A percentile compares a stretch with the other conserved stretches of the same genome.
Evolutionary conservation across 2,888 invertebrate species (phyloP).

Genomic region (Cataglyphis rosenhaueri): DNA sequence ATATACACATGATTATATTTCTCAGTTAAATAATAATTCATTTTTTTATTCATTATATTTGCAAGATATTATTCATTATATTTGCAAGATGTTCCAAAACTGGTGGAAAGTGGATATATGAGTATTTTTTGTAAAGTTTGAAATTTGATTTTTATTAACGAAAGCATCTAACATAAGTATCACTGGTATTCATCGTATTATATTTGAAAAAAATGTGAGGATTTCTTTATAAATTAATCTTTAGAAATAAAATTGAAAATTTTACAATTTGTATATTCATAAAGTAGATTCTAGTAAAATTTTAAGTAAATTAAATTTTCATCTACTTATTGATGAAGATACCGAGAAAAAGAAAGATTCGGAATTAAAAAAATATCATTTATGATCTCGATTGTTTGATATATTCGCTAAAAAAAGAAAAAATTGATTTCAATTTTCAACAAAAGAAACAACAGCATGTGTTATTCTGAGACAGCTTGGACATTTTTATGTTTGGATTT

Average conservation of each 20-base stretch:
- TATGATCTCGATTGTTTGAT: background rate
- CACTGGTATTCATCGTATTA: background rate
- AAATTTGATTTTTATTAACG: background rate
- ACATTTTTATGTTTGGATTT: background rate
- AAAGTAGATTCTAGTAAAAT: background rate
- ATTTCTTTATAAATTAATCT: background rate
- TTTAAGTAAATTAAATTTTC: background rate
- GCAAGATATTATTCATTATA: background rate
- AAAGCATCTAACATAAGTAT: background rate
- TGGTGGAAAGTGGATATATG: background rate
- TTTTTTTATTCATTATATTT: background rate
- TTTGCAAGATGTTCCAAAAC: conserved; percentile 12
- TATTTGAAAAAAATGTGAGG: background rate
- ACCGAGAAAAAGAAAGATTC: background rate
- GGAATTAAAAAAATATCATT: background rate
- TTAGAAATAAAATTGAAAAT: background rate
- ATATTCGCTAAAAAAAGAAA: background rate
- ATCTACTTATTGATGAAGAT: background rate
- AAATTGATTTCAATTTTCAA: conserved; percentile 8
- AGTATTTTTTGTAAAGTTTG: background rate
- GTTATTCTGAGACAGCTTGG: background rate
- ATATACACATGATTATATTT: conserved; percentile 10
- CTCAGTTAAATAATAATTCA: background rate
- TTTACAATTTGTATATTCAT: background rate
- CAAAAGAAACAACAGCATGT: background rate